These are phyloP conservation scores for Otus scops DNA, from an alignment of 2,797 vertebrate genomes.

Conservation along the genomic window DNA sequence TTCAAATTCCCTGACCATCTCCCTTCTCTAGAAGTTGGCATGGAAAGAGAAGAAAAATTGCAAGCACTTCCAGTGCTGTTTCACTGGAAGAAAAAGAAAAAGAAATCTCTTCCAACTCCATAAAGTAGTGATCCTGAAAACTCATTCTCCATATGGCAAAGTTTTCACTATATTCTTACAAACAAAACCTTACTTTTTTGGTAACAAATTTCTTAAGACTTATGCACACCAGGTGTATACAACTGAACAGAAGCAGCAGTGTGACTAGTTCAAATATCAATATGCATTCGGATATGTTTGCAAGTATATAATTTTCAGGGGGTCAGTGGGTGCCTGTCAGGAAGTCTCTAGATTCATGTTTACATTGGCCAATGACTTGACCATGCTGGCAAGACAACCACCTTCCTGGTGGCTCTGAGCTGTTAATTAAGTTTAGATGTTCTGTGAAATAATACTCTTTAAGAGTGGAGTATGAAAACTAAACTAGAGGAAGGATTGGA, in stretches of 20 bases:
- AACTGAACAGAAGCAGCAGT: conserved; percentile 17
- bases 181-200: conserved; percentile 28
- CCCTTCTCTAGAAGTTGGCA: not conserved
- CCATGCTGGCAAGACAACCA: not conserved
- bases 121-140: not conserved
- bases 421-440: not conserved
- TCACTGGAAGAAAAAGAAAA: not conserved
- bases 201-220: conserved; percentile 45
- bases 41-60: not conserved
- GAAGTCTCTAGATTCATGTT: not conserved
- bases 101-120: not conserved
- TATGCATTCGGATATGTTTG: not conserved
- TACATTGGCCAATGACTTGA: not conserved
- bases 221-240: not conserved
- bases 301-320: not conserved
- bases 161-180: conserved; percentile 13
- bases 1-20: not conserved
- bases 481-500: not conserved
- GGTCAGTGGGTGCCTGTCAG: not conserved
- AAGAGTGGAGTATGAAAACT: not conserved
- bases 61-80: not conserved
- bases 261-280: conserved; percentile 62
- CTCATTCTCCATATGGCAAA: not conserved
- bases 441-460: not conserved
- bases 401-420: not conserved